Evolutionary conservation across 2,797 vertebrate genomes (phyloP).

Genomic region (Heliangelus exortis): DNA sequence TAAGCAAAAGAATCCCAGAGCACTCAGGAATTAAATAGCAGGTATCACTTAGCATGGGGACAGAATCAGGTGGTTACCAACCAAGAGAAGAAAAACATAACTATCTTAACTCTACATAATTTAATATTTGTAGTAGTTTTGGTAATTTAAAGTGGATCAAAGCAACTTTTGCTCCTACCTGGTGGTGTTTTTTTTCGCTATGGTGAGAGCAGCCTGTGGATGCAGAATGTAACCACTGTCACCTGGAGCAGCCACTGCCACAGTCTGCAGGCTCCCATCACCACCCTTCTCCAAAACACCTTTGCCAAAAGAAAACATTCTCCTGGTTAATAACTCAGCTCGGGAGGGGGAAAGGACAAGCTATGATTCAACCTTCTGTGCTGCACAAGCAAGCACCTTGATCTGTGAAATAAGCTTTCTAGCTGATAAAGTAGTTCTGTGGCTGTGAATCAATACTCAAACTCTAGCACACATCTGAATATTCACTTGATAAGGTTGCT

Average conservation of each 20-base stretch:
- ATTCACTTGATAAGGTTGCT: neutral
- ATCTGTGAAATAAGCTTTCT: neutral
- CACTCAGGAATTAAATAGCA: neutral
- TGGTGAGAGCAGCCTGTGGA: constrained; percentile 69
- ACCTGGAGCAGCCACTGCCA: constrained; percentile 68
- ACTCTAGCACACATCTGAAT: neutral
- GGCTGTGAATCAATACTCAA: neutral
- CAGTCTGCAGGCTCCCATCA: constrained; percentile 66
- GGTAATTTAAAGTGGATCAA: neutral
- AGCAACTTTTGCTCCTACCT: constrained; percentile 69
- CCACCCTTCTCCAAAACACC: constrained; percentile 67
- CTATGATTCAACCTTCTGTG: neutral
- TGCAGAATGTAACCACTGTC: constrained; percentile 74
- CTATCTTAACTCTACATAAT: neutral
- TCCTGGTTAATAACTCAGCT: constrained; percentile 35
- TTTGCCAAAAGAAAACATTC: constrained; percentile 53
- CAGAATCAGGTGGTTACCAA: neutral
- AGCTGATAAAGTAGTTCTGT: neutral
- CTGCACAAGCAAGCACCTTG: constrained; percentile 16
- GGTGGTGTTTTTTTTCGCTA: constrained; percentile 53
- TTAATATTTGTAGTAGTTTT: neutral
- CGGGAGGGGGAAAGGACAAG: neutral
- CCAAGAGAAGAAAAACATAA: neutral
- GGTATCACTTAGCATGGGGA: neutral
- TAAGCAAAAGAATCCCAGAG: neutral